Conservation (phyloP, 2,113 vertebrate species). For the Xenopus borealis region DNA sequence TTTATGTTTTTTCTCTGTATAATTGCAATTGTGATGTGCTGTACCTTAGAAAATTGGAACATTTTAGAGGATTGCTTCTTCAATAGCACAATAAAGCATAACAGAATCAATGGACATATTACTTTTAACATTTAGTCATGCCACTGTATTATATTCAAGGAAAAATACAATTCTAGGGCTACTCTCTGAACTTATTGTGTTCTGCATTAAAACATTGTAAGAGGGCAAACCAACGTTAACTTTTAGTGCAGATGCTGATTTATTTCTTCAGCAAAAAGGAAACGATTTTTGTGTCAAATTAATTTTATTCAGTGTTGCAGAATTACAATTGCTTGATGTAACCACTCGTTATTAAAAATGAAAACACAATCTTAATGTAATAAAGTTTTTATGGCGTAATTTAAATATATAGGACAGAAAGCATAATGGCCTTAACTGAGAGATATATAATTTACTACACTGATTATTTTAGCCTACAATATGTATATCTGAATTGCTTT, state of each 20-base stretch:
- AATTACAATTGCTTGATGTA: not conserved
- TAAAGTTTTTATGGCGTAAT: not conserved
- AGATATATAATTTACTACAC: not conserved
- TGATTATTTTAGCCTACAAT: no score
- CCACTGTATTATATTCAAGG: no score
- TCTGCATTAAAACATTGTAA: not conserved
- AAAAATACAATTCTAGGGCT: not conserved
- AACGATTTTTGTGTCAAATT: not conserved
- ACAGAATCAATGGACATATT: no score
- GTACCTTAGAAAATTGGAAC: no score
- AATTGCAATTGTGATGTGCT: no score
- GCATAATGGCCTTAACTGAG: not conserved
- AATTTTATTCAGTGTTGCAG: not conserved
- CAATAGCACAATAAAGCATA: no score
- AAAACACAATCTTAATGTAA: not conserved
- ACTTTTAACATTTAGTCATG: no score
- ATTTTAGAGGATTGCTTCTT: no score
- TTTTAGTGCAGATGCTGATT: not conserved
- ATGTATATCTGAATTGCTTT: no score
- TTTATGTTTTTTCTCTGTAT: no score
- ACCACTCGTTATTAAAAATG: not conserved
- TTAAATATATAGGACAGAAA: not conserved
- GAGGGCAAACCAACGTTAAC: no score
- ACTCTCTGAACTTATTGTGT: not conserved
- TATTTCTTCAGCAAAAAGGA: not conserved